Evolutionary conservation across 2,113 vertebrate genomes (phyloP).

Genomic region (Stomatorhinus ivindoensis): DNA sequence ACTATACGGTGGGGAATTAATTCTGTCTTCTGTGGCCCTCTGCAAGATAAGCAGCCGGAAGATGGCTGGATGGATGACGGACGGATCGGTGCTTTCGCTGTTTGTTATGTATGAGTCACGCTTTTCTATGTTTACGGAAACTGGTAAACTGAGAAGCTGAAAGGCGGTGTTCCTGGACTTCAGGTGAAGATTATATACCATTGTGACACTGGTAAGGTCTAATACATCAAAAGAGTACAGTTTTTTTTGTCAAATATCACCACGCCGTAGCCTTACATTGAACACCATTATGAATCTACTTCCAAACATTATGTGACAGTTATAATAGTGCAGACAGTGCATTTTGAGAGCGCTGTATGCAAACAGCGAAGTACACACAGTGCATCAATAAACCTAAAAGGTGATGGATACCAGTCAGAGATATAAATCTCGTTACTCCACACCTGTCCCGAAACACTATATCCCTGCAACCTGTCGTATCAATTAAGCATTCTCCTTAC

Average conservation of each 20-base stretch:
- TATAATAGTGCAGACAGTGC: background rate
- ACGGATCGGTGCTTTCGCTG: background rate
- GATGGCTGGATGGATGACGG: background rate
- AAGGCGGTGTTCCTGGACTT: background rate
- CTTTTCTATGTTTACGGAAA: background rate
- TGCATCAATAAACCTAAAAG: background rate
- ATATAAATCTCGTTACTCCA: conserved; percentile 29
- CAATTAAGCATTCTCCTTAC: conserved; percentile 50
- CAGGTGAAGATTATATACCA: background rate
- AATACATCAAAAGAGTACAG: background rate
- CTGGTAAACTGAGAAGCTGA: background rate
- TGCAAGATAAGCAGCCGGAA: background rate
- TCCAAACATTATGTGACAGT: background rate
- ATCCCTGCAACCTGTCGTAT: conserved; percentile 35
- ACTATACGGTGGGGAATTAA: conserved; percentile 14
- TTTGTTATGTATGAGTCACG: background rate
- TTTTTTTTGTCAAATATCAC: background rate
- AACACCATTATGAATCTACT: conserved; percentile 20
- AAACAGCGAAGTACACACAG: background rate
- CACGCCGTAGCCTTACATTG: background rate
- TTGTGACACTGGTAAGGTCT: background rate
- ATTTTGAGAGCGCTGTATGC: background rate
- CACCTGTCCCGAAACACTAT: conserved; percentile 25
- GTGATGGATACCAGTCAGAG: conserved; percentile 21
- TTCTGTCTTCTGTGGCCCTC: background rate